Evolutionary conservation across 1,140 invertebrate species (phyloP).

Genomic region (Chironomus tepperi): DNA sequence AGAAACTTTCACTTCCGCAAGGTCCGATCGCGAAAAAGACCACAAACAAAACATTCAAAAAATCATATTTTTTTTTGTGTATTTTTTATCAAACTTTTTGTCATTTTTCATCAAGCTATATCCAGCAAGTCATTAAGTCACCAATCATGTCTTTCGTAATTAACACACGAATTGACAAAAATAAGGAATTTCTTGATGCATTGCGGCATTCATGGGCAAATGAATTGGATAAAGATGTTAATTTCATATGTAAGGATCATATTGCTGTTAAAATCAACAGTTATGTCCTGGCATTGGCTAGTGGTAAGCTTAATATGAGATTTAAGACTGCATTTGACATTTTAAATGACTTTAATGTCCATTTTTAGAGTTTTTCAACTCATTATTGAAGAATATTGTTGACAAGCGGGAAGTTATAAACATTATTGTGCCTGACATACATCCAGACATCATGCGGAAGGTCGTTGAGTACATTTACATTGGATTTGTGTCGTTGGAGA

Average conservation of each 20-base stretch:
- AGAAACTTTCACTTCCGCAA: too few species aligned
- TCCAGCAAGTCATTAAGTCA: not conserved
- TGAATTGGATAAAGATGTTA: not conserved
- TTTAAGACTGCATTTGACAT: not conserved
- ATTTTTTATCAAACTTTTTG: not conserved
- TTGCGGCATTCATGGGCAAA: not conserved
- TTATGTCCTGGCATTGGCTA: not conserved
- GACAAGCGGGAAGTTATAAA: not conserved
- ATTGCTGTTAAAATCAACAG: not conserved
- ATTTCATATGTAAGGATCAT: not conserved
- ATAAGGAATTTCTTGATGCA: not conserved
- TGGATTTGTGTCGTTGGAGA: not conserved
- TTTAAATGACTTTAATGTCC: not conserved
- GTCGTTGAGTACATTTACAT: constrained; percentile 19
- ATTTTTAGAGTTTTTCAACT: not conserved
- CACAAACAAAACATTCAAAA: not conserved
- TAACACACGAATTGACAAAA: constrained; percentile 3
- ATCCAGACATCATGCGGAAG: not conserved
- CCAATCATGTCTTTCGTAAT: constrained; percentile 13
- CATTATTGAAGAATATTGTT: not conserved
- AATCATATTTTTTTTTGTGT: not conserved
- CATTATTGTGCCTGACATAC: not conserved
- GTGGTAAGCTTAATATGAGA: not conserved
- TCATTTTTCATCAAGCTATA: not conserved
- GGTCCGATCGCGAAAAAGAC: too few species aligned